Evolutionary conservation across 2,888 invertebrate species (phyloP).

Genomic region (Icerya purchasi): DNA sequence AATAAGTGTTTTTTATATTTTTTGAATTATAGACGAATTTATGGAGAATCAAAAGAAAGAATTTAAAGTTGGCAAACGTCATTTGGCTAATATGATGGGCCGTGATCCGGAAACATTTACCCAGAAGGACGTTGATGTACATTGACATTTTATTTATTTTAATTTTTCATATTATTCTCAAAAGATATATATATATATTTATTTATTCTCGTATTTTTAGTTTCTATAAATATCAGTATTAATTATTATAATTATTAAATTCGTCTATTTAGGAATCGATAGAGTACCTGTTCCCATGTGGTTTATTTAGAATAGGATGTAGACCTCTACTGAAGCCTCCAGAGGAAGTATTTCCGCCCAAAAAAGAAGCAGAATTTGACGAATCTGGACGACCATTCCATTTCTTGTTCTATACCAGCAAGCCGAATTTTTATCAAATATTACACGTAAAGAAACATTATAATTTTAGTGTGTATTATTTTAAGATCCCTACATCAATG

Average conservation of each 20-base stretch:
- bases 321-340: slow-evolving; percentile 80
- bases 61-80: slow-evolving; percentile 77
- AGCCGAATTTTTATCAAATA: slow-evolving; percentile 61
- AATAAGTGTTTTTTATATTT: too few relatives aligned
- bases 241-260: too few relatives aligned
- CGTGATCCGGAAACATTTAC: slow-evolving; percentile 72
- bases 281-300: slow-evolving; percentile 87
- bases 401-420: slow-evolving; percentile 74
- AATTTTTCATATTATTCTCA: neutral
- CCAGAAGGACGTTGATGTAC: slow-evolving; percentile 65
- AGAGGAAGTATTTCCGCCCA: slow-evolving; percentile 57
- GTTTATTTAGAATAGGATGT: slow-evolving; percentile 61
- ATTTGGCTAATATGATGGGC: slow-evolving; percentile 98
- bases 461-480: neutral
- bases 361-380: slow-evolving; percentile 78
- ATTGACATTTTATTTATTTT: slow-evolving; percentile 18
- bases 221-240: too few relatives aligned
- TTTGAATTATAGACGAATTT: slow-evolving; percentile 36
- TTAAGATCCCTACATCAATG: neutral
- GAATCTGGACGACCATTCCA: slow-evolving; percentile 75
- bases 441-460: slow-evolving; percentile 43
- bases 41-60: slow-evolving; percentile 56
- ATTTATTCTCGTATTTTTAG: too few relatives aligned
- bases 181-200: too few relatives aligned
- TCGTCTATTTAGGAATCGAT: slow-evolving; percentile 56